Percentiles rank a stretch among this genome's conserved stretches.
phyloP scores from a whole-genome alignment of 2,113 vertebrate species.

The Cranoglanis bouderius region DNA sequence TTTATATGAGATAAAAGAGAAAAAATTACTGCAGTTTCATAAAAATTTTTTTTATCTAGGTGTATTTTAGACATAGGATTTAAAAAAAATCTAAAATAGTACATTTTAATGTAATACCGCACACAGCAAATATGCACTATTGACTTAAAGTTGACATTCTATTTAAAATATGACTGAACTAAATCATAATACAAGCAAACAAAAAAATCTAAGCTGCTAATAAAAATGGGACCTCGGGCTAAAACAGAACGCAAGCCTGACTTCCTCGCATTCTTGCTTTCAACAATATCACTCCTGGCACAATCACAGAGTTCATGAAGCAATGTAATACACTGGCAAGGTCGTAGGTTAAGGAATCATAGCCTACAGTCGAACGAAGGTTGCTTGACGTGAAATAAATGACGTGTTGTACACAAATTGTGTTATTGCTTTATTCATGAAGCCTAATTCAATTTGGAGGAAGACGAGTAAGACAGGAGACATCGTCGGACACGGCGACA shows the following conservation, averaged over 20 bases:
- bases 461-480: constrained; percentile 51
- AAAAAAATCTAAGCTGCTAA: constrained; percentile 3
- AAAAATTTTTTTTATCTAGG: background rate
- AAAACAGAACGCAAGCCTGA: constrained; percentile 54
- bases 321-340: constrained; percentile 66
- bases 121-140: background rate
- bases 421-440: constrained; percentile 79
- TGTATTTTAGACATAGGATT: background rate
- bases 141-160: background rate
- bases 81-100: background rate
- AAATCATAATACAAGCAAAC: constrained; percentile 6
- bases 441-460: constrained; percentile 73
- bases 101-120: background rate
- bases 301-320: constrained; percentile 61
- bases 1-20: background rate
- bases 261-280: constrained; percentile 64
- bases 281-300: constrained; percentile 60
- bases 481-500: constrained; percentile 20
- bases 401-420: constrained; percentile 77
- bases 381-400: constrained; percentile 75
- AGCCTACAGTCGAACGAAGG: constrained; percentile 66
- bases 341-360: constrained; percentile 65
- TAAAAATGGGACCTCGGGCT: background rate
- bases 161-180: constrained; percentile 3
- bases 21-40: background rate